Evolutionary conservation across 30 jellyfish, hydroid and myxozoan genomes (phyloP).

Genomic region (Chironex yamaguchii): DNA sequence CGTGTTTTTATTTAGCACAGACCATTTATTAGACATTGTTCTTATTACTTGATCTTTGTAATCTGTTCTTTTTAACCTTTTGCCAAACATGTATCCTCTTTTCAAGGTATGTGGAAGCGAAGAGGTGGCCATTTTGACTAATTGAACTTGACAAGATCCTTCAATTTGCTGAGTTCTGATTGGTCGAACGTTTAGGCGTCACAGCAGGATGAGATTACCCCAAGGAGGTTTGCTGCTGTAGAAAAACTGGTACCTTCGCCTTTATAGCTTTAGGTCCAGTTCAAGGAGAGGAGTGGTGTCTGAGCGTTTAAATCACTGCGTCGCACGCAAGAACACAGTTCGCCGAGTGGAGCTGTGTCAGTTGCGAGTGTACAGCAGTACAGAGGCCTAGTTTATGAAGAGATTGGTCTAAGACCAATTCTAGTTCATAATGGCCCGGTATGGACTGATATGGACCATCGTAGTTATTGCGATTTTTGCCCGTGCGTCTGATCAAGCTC

Average conservation of each 20-base stretch:
- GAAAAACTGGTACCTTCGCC: neutral
- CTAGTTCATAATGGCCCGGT: neutral
- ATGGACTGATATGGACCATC: neutral
- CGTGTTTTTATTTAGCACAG: too few relatives aligned
- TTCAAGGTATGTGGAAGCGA: too few relatives aligned
- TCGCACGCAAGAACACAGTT: slow-evolving; percentile 65
- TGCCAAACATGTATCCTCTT: too few relatives aligned
- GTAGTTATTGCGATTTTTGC: neutral
- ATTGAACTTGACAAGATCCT: neutral
- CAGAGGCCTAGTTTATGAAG: neutral
- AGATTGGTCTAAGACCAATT: neutral
- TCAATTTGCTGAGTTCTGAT: neutral
- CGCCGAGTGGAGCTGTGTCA: slow-evolving; percentile 50
- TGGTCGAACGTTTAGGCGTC: neutral
- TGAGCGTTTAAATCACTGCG: slow-evolving; percentile 28
- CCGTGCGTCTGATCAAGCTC: neutral
- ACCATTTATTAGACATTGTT: too few relatives aligned
- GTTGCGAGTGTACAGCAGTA: slow-evolving; percentile 58
- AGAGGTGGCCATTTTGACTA: too few relatives aligned
- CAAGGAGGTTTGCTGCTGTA: neutral
- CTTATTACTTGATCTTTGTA: too few relatives aligned
- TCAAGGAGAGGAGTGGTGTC: slow-evolving; percentile 25
- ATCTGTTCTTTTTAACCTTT: too few relatives aligned
- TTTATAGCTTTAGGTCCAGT: neutral
- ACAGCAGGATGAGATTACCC: slow-evolving; percentile 2